phyloP scores from a whole-genome alignment of 2,888 invertebrate species.

The Trichacis sp. region DNA sequence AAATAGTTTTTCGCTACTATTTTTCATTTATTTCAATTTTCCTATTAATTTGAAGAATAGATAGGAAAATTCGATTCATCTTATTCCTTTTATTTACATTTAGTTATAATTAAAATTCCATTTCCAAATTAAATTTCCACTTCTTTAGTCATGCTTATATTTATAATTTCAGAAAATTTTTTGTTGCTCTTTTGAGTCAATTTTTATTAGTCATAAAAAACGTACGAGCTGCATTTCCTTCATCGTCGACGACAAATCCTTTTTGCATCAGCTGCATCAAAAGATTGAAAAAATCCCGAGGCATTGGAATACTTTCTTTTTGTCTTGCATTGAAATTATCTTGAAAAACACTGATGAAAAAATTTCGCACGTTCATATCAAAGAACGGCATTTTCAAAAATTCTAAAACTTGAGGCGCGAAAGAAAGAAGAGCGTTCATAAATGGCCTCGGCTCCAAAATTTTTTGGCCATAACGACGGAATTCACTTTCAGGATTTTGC shows the following conservation, averaged over 20 bases:
- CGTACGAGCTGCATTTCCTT: constrained; percentile 1
- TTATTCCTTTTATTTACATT: too few species aligned
- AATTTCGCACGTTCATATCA: constrained; percentile 44
- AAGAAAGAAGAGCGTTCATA: constrained; percentile 31
- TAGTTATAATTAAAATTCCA: too few species aligned
- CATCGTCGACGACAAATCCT: constrained; percentile 32
- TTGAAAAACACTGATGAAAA: constrained; percentile 55
- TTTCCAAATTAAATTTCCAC: too few species aligned
- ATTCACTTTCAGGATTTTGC: constrained; percentile 43
- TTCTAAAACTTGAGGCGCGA: constrained; percentile 37
- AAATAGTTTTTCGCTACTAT: too few species aligned
- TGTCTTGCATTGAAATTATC: constrained; percentile 53
- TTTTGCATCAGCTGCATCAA: constrained; percentile 52
- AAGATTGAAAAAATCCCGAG: constrained; percentile 56
- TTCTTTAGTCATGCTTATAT: too few species aligned
- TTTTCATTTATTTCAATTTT: too few species aligned
- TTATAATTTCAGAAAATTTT: too few species aligned
- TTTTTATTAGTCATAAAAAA: too few species aligned
- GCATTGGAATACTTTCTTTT: constrained; percentile 45
- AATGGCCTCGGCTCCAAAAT: constrained; percentile 34
- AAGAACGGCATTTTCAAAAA: constrained; percentile 34
- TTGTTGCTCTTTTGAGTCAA: too few species aligned
- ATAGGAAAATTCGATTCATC: too few species aligned
- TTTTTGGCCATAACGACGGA: constrained; percentile 44
- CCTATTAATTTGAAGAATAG: too few species aligned